phyloP scores from a whole-genome alignment of 2,113 vertebrate genomes.

The Percopsis transmontana region DNA sequence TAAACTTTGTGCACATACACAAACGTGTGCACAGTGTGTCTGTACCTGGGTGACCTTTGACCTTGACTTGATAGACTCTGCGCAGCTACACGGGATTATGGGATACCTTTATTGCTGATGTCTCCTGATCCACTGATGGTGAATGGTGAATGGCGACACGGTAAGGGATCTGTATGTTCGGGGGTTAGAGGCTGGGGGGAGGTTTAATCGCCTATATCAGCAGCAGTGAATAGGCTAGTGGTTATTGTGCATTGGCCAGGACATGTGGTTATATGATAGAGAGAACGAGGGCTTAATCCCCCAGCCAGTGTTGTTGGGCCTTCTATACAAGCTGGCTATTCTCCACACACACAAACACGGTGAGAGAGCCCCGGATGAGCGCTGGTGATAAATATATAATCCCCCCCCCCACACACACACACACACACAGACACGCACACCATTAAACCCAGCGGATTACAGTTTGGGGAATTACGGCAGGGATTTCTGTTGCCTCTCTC shows the following conservation, averaged over 20 bases:
- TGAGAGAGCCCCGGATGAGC: constrained; percentile 63
- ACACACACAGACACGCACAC: constrained; percentile 50
- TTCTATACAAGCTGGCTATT: constrained; percentile 66
- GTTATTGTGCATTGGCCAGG: constrained; percentile 88
- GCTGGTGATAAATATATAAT: constrained; percentile 77
- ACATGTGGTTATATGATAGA: constrained; percentile 78
- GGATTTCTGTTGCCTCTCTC: constrained; percentile 68
- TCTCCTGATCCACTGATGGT: constrained; percentile 20
- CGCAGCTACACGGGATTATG: constrained; percentile 27
- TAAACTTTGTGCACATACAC: too few species aligned
- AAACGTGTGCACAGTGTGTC: not conserved
- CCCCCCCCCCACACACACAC: constrained; percentile 37
- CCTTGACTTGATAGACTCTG: constrained; percentile 48
- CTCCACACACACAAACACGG: constrained; percentile 39
- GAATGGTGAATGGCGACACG: constrained; percentile 1
- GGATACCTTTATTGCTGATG: constrained; percentile 25
- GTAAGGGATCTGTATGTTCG: constrained; percentile 32
- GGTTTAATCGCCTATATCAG: constrained; percentile 65
- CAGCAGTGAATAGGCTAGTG: constrained; percentile 81
- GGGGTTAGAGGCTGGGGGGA: constrained; percentile 22
- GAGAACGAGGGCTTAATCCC: constrained; percentile 67
- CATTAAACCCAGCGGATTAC: constrained; percentile 80
- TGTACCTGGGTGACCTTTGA: constrained; percentile 47
- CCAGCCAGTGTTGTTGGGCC: constrained; percentile 61
- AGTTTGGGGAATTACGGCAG: constrained; percentile 74